Percentiles rank a stretch among this genome's conserved stretches.
Conservation (phyloP, 1,140 invertebrate genomes). For the Drosophila simulans region DNA sequence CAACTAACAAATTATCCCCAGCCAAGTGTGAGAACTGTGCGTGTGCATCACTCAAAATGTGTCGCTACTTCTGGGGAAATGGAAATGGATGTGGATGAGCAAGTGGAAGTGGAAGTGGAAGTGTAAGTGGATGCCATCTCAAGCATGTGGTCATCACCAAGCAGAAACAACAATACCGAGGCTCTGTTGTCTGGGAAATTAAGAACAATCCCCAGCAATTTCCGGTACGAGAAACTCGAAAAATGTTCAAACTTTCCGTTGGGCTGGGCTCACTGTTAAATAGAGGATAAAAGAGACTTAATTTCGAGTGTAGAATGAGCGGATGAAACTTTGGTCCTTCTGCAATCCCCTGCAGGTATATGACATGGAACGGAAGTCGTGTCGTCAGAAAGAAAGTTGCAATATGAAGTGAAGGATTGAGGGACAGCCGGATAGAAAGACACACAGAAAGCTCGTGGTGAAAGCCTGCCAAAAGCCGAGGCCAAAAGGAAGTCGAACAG, state of each 20-base stretch:
- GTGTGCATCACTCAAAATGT: conserved; percentile 79
- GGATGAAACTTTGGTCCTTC: conserved; percentile 49
- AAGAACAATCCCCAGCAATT: conserved; percentile 81
- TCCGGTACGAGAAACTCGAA: conserved; percentile 76
- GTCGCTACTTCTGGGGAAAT: conserved; percentile 36
- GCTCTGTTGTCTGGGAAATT: conserved; percentile 76
- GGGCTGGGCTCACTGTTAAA: conserved; percentile 38
- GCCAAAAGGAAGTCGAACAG: conserved; percentile 47
- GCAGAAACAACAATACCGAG: conserved; percentile 42
- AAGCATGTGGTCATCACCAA: conserved; percentile 71
- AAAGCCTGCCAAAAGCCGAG: conserved; percentile 16
- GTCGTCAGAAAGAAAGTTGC: conserved; percentile 54
- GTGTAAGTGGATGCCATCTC: conserved; percentile 64
- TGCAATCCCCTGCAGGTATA: conserved; percentile 59
- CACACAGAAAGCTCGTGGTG: conserved; percentile 14
- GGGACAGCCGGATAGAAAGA: conserved; percentile 10
- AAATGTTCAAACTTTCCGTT: conserved; percentile 62
- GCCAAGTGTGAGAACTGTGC: conserved; percentile 60
- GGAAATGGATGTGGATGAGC: conserved; percentile 28
- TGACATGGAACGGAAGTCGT: conserved; percentile 59
- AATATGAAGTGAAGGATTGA: conserved; percentile 45
- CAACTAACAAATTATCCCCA: conserved; percentile 77
- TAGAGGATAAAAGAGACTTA: conserved; percentile 55
- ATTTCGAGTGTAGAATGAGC: conserved; percentile 47
- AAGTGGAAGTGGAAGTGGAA: conserved; percentile 23